Evolutionary conservation across 1,140 invertebrate species (phyloP).

Genomic region (Babylonia areolata): DNA sequence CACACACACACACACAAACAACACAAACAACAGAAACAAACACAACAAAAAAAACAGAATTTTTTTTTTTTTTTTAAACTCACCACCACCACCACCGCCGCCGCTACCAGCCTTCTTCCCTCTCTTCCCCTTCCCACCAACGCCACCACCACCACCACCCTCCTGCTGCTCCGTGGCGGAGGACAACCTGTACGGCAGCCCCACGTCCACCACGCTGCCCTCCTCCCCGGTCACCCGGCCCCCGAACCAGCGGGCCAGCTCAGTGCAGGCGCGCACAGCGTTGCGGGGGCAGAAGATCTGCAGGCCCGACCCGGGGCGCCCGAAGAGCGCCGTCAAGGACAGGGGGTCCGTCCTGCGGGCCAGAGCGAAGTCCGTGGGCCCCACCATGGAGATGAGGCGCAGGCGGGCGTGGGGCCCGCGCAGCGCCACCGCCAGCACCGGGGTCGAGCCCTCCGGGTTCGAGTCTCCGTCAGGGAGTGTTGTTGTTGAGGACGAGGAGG

Average conservation of each 20-base stretch:
- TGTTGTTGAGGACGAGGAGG: neutral
- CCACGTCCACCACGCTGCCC: conserved; percentile 66
- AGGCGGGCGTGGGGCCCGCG: conserved; percentile 65
- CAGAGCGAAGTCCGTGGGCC: conserved; percentile 69
- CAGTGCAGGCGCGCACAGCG: conserved; percentile 55
- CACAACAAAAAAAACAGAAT: neutral
- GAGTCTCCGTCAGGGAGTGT: neutral
- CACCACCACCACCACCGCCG: conserved; percentile 37
- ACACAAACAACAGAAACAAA: neutral
- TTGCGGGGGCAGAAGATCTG: conserved; percentile 69
- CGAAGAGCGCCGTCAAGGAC: conserved; percentile 71
- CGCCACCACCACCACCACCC: neutral
- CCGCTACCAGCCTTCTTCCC: conserved; percentile 54
- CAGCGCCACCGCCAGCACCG: conserved; percentile 68
- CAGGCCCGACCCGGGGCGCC: conserved; percentile 63
- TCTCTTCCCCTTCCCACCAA: conserved; percentile 45
- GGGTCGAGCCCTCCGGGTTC: conserved; percentile 56
- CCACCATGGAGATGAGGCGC: conserved; percentile 54
- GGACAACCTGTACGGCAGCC: conserved; percentile 61
- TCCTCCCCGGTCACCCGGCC: conserved; percentile 66
- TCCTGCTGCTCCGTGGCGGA: conserved; percentile 54
- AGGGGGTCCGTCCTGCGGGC: conserved; percentile 71
- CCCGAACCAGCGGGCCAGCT: conserved; percentile 71
- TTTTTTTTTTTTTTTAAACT: conserved; percentile 15
- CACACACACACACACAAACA: too few species aligned